phyloP scores from a whole-genome alignment of 2,888 invertebrate genomes.

The Scotopteryx bipunctaria region DNA sequence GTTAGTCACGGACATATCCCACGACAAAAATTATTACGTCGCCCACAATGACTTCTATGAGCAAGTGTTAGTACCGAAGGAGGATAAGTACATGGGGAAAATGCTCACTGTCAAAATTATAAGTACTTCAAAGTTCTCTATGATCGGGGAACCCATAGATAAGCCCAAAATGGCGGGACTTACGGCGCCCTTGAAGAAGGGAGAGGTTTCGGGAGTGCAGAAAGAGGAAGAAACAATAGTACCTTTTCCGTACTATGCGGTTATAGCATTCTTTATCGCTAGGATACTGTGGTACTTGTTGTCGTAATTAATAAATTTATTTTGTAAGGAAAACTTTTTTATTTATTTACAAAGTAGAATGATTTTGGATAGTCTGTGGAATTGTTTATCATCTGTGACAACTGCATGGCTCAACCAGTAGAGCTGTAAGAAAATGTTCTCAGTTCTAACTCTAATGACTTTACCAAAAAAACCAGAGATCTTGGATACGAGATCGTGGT shows the following conservation, averaged over 20 bases:
- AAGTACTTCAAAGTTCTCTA: slow-evolving; percentile 88
- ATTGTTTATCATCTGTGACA: no score
- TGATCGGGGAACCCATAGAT: slow-evolving; percentile 87
- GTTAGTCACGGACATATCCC: slow-evolving; percentile 96
- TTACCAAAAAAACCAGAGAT: no score
- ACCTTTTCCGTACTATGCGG: slow-evolving; percentile 59
- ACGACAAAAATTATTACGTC: slow-evolving; percentile 95
- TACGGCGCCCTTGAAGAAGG: slow-evolving; percentile 79
- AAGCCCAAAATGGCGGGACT: slow-evolving; percentile 81
- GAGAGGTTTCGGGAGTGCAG: slow-evolving; percentile 79
- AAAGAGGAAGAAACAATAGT: slow-evolving; percentile 44
- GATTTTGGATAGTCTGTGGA: no score
- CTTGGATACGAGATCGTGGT: no score
- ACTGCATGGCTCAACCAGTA: no score
- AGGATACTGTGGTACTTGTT: slow-evolving; percentile 68
- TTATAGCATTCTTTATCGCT: slow-evolving; percentile 68
- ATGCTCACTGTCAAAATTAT: slow-evolving; percentile 90
- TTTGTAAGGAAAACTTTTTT: not conserved
- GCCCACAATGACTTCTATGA: slow-evolving; percentile 98
- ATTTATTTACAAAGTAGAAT: not conserved
- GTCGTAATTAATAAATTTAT: slow-evolving; percentile 38
- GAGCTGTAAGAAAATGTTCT: no score
- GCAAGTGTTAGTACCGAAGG: slow-evolving; percentile 92
- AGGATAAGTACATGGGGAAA: slow-evolving; percentile 90
- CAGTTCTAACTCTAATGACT: no score